phyloP scores from a whole-genome alignment of 1,140 invertebrate genomes.

The Cyphomyrmex costatus region DNA sequence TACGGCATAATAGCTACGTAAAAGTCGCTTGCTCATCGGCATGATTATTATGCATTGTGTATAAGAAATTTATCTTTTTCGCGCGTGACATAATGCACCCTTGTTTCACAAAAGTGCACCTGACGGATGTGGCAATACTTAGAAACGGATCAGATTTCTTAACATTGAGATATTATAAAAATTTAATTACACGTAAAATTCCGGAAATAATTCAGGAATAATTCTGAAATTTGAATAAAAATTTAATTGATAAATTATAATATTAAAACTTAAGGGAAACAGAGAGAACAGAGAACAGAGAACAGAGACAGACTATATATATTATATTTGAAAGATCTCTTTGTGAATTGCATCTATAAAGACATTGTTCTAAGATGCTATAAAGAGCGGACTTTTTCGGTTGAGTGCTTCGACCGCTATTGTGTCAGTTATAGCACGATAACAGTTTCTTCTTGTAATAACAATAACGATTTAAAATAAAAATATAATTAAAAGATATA shows the following conservation, averaged over 20 bases:
- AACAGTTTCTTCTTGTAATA: conserved; percentile 63
- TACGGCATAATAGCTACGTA: conserved; percentile 28
- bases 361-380: conserved; percentile 34
- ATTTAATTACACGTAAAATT: neutral
- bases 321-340: neutral
- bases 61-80: conserved; percentile 47
- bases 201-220: neutral
- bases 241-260: neutral
- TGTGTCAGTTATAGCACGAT: conserved; percentile 57
- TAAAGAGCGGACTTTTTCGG: conserved; percentile 44
- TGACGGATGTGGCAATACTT: neutral
- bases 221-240: neutral
- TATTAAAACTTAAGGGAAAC: neutral
- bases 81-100: neutral
- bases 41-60: conserved; percentile 57
- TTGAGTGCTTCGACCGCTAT: conserved; percentile 63
- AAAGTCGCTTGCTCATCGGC: conserved; percentile 53
- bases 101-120: neutral
- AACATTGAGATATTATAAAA: neutral
- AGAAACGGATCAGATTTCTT: conserved; percentile 15
- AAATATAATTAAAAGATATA: neutral
- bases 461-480: conserved; percentile 30
- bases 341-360: neutral
- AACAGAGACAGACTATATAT: neutral
- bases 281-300: neutral